phyloP scores from a whole-genome alignment of 2,888 invertebrate genomes.

The Mesochorus sp. region DNA sequence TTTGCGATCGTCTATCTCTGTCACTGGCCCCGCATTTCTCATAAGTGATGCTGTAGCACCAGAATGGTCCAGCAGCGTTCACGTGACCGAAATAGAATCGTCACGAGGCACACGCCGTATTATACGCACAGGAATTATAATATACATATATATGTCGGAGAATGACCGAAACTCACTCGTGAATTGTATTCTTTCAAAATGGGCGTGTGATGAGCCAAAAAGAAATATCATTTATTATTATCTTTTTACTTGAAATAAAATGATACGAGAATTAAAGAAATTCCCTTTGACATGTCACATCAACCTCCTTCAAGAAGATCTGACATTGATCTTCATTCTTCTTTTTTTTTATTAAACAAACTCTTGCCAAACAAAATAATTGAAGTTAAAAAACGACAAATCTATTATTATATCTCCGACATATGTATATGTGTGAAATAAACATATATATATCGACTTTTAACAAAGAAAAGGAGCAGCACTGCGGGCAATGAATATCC shows the following conservation, averaged over 20 bases:
- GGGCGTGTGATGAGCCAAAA: too few species aligned
- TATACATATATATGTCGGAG: not conserved
- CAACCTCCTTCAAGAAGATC: too few species aligned
- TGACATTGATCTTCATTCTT: too few species aligned
- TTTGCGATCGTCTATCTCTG: conserved; percentile 26
- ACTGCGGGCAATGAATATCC: not conserved
- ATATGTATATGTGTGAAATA: not conserved
- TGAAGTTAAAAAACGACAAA: not conserved
- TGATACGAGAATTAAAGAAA: too few species aligned
- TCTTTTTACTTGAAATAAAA: too few species aligned
- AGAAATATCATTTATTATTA: too few species aligned
- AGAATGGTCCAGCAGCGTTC: conserved; percentile 21
- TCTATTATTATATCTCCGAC: not conserved
- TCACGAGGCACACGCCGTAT: conserved; percentile 27
- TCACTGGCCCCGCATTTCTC: conserved; percentile 43
- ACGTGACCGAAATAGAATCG: conserved; percentile 43
- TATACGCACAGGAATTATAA: not conserved
- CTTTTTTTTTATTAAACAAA: too few species aligned
- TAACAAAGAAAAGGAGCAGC: not conserved
- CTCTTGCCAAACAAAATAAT: not conserved
- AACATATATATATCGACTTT: not conserved
- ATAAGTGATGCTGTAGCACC: conserved; percentile 31
- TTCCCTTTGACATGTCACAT: too few species aligned
- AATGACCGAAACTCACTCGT: not conserved
- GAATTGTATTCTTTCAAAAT: too few species aligned